Base-by-base conservation (phyloP, 2,888 invertebrate genomes). In the Lasius fuliginosus region DNA sequence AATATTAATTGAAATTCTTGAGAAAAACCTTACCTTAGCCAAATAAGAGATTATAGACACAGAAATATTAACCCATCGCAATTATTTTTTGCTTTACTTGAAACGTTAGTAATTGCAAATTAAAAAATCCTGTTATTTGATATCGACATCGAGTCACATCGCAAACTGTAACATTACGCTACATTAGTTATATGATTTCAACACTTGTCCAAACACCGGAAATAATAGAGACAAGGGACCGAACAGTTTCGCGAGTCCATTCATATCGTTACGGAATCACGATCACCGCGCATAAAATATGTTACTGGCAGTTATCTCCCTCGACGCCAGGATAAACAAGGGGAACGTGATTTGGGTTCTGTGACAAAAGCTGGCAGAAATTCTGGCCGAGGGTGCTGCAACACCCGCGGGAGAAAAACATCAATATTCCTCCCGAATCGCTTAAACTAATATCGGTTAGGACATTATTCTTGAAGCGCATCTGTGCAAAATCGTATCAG, bases 301-400 rank as follows among this genome's bases (percentile, higher is more conserved):
- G 85, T 83, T 89, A 86, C 85, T 85, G 84, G 64, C 85, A 73
- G 62, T 62, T 83, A 85, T 87, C 88, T 84, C 89, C 90, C 90
- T 86, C 83, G 79, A 74, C 83, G 77, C 58, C 56, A 82, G 73
- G 77, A 81, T 86, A 84, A 88, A 88, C 87, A 87, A 90, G 86
- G 87, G 91, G 87, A 68, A 81, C 76, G 79, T 84, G 89, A 91
- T 90, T 91, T 91, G 87, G 77, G 81, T 84, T 90, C 88, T 85
- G 85, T 82, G 87, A 68, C 84, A 76, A 73, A 81, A 76, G 58
- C 83, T 60, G 56, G 53, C 42, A 33, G 67, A 30, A 36, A 62
- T 77, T 53, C 36, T 58, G 40, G 3, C 68, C 18, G 30, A 23
- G 77, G 77, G 36, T 77, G 58, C 42, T 30, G 68, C 53, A 62